Base-by-base conservation (phyloP, 37 sponge, comb jelly and placozoan species). In the Axinella damicornis region DNA sequence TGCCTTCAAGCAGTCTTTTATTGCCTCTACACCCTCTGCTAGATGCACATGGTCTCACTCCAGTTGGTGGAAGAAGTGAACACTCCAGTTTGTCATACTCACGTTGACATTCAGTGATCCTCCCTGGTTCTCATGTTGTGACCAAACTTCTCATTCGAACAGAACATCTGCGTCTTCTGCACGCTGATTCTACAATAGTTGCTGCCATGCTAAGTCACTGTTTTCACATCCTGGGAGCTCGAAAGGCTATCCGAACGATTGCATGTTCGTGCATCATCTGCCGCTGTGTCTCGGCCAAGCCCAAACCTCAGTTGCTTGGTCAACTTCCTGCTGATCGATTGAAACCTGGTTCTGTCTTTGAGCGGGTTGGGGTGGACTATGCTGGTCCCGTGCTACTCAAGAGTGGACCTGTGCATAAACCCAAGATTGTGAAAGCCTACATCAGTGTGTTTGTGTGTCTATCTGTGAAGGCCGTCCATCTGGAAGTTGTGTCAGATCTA, bases 241-340 rank as follows among this genome's bases (percentile, higher is more conserved):
- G 65, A 17, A 14, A 32, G n/a, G 54, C 65, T 27, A 74, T 83
- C 36, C 65, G 54, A 39, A 38, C 75, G 20, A 25, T 83, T 20
- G 68, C 57, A 53, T 56, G 79, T 5, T 36, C 20, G 13, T 86
- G 79, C 69, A 52, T 86, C 61, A 68, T 70, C 35, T 86, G 86
- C 55, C 30, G 79, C 20, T 5, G 79, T 5, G 53, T 20, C 12
- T 56, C 71, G 25, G 86, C 46, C 19, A 61, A 32, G 54, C 71
- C 86, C 24, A 35, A 60, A 33, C 53, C 53, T 46, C 84, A 73
- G 52, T 33, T 77, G 17, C 73, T 73, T 20, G 86, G 74, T n/a
- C n/a, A n/a, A n/a, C n/a, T n/a, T n/a, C n/a, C n/a, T n/a, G n/a
- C n/a, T n/a, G n/a, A n/a, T n/a, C n/a, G n/a, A n/a, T n/a, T n/a